Evolutionary conservation across 2,888 invertebrate species (phyloP).

Genomic region (Melanostoma mellinum): DNA sequence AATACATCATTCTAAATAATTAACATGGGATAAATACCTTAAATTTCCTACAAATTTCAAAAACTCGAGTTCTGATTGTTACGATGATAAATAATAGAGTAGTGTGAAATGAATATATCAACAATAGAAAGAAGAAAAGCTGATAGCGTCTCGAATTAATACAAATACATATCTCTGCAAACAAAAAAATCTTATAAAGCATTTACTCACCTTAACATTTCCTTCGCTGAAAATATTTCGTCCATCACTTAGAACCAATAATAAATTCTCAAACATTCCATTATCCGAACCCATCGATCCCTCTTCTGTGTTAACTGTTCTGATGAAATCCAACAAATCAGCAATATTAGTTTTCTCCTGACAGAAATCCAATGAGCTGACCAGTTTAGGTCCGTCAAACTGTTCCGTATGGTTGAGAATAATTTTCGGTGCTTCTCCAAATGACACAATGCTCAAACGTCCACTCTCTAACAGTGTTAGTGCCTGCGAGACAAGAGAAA

Average conservation of each 20-base stretch:
- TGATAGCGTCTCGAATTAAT: too few species aligned
- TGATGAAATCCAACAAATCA: slow-evolving; percentile 90
- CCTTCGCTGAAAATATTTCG: slow-evolving; percentile 96
- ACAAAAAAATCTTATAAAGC: neutral
- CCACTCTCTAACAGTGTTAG: slow-evolving; percentile 96
- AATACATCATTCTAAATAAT: too few species aligned
- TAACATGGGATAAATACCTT: too few species aligned
- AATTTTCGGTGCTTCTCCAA: slow-evolving; percentile 92
- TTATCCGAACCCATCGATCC: slow-evolving; percentile 80
- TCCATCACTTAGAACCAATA: slow-evolving; percentile 97
- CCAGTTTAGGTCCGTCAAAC: slow-evolving; percentile 89
- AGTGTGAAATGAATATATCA: too few species aligned
- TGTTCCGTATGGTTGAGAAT: slow-evolving; percentile 95
- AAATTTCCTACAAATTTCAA: too few species aligned
- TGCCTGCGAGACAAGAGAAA: slow-evolving; percentile 95
- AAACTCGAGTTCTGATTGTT: too few species aligned
- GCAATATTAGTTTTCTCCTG: slow-evolving; percentile 95
- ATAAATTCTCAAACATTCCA: slow-evolving; percentile 83
- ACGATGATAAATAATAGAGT: too few species aligned
- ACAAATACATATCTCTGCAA: neutral
- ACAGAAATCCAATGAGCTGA: slow-evolving; percentile 92
- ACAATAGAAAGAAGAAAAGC: too few species aligned
- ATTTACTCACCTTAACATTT: slow-evolving; percentile 85
- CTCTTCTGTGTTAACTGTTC: slow-evolving; percentile 85
- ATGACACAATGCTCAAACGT: slow-evolving; percentile 94